Evolutionary conservation across 2,797 vertebrate genomes (phyloP).

Genomic region (Enteromius radiatus): DNA sequence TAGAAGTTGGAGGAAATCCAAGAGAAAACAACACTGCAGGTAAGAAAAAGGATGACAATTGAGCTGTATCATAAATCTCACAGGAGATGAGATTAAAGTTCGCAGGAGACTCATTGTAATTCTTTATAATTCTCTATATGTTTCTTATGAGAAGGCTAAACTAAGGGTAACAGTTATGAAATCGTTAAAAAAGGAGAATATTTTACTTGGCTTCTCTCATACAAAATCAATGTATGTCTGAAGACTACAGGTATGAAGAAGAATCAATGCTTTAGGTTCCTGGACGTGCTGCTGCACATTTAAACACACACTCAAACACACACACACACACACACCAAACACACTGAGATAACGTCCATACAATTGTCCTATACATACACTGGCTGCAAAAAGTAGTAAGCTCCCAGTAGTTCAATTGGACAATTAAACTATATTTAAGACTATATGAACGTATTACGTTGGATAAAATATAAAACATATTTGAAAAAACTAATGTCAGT

Average conservation of each 20-base stretch:
- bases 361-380: not conserved
- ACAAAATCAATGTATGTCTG: not conserved
- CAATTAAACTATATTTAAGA: not conserved
- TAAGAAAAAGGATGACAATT: not conserved
- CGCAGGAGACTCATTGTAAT: not conserved
- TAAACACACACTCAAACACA: not conserved
- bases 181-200: not conserved
- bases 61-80: conserved; percentile 4
- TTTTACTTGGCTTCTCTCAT: not conserved
- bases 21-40: not conserved
- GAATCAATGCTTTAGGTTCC: not conserved
- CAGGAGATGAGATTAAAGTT: not conserved
- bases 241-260: not conserved
- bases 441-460: not conserved
- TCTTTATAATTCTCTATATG: not conserved
- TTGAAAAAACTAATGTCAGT: not conserved
- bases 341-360: not conserved
- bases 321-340: not conserved
- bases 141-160: not conserved
- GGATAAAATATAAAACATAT: not conserved
- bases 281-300: conserved; percentile 8
- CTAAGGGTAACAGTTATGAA: not conserved
- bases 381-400: not conserved
- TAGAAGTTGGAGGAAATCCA: not conserved
- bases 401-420: not conserved